phyloP scores from a whole-genome alignment of 2,888 invertebrate species.

The Achlya flavicornis region DNA sequence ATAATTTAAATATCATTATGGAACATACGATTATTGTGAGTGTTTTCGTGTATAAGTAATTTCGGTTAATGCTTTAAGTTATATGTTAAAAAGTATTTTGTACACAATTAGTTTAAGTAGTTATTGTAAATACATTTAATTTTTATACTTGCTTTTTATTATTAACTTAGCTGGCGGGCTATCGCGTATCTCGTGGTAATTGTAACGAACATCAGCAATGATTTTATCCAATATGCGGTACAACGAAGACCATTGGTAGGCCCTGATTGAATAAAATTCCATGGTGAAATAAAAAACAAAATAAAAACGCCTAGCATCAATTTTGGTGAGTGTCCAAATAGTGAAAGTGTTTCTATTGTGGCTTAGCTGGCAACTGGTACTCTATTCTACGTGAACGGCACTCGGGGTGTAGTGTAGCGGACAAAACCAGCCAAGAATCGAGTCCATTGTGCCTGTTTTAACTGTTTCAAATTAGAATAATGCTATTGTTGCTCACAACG shows the following conservation, averaged over 20 bases:
- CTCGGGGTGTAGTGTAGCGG: neutral
- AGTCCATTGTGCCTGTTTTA: neutral
- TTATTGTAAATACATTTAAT: neutral
- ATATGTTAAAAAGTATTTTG: neutral
- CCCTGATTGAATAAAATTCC: slow-evolving; percentile 9
- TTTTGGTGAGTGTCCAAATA: slow-evolving; percentile 49
- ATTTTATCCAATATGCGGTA: no score
- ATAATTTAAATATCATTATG: no score
- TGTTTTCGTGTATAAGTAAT: no score
- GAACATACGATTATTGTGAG: no score
- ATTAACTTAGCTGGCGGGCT: neutral
- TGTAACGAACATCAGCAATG: no score
- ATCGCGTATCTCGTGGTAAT: no score
- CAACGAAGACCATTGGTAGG: no score
- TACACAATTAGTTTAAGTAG: neutral
- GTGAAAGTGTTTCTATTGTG: slow-evolving; percentile 60
- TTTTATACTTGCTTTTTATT: neutral
- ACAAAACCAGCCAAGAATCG: neutral
- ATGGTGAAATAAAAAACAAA: slow-evolving; percentile 31
- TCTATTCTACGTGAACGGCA: neutral
- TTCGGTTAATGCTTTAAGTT: slow-evolving; percentile 1
- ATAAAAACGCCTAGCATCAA: slow-evolving; percentile 26
- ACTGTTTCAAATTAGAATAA: neutral
- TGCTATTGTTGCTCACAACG: neutral
- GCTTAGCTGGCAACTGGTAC: slow-evolving; percentile 20